These are phyloP conservation scores for Eupithecia inturbata DNA, from an alignment of 2,888 invertebrate genomes.

Conservation along the genomic window DNA sequence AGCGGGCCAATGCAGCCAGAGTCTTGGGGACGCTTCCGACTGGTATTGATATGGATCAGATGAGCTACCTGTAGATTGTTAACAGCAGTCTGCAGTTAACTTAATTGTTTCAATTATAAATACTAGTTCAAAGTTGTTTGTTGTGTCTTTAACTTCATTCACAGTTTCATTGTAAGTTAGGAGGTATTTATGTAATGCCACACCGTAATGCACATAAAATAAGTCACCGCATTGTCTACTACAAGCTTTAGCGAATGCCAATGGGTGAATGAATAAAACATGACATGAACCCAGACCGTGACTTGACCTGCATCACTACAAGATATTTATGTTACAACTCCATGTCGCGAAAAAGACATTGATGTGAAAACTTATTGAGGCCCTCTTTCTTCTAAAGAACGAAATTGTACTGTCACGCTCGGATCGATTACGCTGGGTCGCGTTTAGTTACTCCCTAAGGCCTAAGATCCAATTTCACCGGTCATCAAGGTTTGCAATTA, in stretches of 20 bases:
- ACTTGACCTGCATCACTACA: conserved; percentile 1
- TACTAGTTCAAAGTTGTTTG: too few relatives aligned
- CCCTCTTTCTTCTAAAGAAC: not conserved
- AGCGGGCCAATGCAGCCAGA: too few relatives aligned
- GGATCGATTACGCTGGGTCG: not conserved
- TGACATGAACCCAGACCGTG: conserved; percentile 9
- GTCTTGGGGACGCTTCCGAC: too few relatives aligned
- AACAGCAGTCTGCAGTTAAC: too few relatives aligned
- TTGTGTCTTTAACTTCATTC: too few relatives aligned
- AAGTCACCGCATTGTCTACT: not conserved
- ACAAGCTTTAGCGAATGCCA: conserved; percentile 8
- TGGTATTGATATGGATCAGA: too few relatives aligned
- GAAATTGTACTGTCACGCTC: not conserved
- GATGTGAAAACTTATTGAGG: not conserved
- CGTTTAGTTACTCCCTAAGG: too few relatives aligned
- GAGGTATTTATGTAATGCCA: conserved; percentile 1
- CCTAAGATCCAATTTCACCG: too few relatives aligned
- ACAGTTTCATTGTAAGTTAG: not conserved
- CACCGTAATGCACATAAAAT: not conserved
- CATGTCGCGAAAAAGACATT: not conserved
- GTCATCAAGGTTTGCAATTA: too few relatives aligned
- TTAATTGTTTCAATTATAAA: too few relatives aligned
- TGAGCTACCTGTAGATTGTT: too few relatives aligned
- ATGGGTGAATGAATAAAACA: conserved; percentile 15
- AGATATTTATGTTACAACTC: not conserved